These are phyloP conservation scores for Papilio machaon DNA, from an alignment of 1,140 invertebrate genomes.

Conservation along the genomic window DNA sequence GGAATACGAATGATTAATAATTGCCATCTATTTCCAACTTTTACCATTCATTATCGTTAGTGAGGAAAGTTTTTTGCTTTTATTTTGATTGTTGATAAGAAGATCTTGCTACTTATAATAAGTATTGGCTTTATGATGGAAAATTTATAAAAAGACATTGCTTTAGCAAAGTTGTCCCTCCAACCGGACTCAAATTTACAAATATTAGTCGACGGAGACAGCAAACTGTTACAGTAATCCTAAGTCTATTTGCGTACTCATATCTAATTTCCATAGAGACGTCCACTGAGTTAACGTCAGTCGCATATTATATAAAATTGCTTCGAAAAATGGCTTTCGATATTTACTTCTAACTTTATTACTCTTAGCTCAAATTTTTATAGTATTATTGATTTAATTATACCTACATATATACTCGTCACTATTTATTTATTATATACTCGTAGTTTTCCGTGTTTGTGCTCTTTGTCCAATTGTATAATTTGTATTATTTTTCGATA, in stretches of 20 bases:
- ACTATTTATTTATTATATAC: no score
- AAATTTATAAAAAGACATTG: background rate
- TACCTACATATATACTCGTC: no score
- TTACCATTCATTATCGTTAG: constrained; percentile 13
- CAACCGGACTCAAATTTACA: background rate
- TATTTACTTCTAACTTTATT: background rate
- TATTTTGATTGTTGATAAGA: background rate
- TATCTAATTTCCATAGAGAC: constrained; percentile 36
- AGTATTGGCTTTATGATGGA: background rate
- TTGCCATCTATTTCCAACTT: background rate
- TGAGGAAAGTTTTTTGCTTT: constrained; percentile 9
- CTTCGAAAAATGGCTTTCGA: constrained; percentile 1
- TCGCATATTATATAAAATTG: background rate
- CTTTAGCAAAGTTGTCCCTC: background rate
- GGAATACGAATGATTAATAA: background rate
- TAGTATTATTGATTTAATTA: background rate
- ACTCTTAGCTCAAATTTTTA: background rate
- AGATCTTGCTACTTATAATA: background rate
- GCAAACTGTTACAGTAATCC: constrained; percentile 17
- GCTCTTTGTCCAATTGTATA: no score
- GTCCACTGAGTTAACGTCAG: constrained; percentile 25
- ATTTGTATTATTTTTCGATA: no score
- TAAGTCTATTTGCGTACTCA: constrained; percentile 20
- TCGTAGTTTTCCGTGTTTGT: no score
- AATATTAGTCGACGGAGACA: constrained; percentile 3